Evolutionary conservation across 1,140 invertebrate genomes (phyloP).

Genomic region (Aphelenchoides besseyi): DNA sequence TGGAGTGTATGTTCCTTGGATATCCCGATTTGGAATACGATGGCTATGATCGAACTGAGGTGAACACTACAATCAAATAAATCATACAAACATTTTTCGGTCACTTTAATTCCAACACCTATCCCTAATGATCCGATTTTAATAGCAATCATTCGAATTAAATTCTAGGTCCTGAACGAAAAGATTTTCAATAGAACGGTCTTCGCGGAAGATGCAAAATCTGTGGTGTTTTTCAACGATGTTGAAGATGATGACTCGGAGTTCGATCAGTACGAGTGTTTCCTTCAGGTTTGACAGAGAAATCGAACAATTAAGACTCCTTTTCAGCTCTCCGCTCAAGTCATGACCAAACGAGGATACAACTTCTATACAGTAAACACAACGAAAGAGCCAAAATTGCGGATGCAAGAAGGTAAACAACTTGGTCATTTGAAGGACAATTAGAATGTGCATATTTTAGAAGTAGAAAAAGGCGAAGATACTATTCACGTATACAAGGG

Average conservation of each 20-base stretch:
- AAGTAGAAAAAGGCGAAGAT: slow-evolving; percentile 62
- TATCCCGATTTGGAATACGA: slow-evolving; percentile 62
- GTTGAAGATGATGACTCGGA: slow-evolving; percentile 62
- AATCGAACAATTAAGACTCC: slow-evolving; percentile 5
- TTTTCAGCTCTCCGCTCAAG: slow-evolving; percentile 59
- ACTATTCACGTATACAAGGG: slow-evolving; percentile 63
- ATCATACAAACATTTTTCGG: not conserved
- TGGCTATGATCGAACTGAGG: slow-evolving; percentile 40
- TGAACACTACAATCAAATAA: not conserved
- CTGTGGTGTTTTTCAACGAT: slow-evolving; percentile 62
- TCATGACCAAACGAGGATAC: slow-evolving; percentile 63
- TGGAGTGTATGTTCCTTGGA: slow-evolving; percentile 64
- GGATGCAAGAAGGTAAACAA: slow-evolving; percentile 54
- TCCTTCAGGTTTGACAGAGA: slow-evolving; percentile 53
- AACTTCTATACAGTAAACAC: slow-evolving; percentile 63
- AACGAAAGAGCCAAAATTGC: slow-evolving; percentile 55
- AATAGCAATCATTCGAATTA: slow-evolving; percentile 7
- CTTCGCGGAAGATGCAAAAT: slow-evolving; percentile 62
- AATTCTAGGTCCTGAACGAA: slow-evolving; percentile 57
- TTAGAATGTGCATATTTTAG: slow-evolving; percentile 34
- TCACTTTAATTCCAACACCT: not conserved
- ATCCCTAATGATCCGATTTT: not conserved
- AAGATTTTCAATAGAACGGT: slow-evolving; percentile 63
- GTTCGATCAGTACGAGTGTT: slow-evolving; percentile 62
- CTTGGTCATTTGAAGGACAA: not conserved